Evolutionary conservation across 2,888 invertebrate species (phyloP).

Genomic region (Aethes cnicana): DNA sequence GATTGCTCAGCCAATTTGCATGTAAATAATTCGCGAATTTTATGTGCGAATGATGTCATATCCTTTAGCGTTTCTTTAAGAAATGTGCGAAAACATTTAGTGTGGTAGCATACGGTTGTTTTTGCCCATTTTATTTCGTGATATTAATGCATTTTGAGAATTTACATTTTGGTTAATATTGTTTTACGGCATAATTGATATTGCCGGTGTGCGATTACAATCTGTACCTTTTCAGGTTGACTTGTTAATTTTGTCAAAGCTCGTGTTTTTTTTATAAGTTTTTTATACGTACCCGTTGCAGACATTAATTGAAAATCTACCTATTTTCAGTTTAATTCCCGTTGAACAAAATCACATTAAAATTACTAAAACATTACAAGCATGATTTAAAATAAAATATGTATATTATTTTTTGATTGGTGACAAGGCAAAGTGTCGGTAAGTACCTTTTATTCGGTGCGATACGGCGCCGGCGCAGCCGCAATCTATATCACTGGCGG

Average conservation of each 20-base stretch:
- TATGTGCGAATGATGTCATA: conserved; percentile 66
- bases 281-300: no score
- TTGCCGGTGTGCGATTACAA: no score
- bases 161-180: conserved; percentile 7
- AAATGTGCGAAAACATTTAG: conserved; percentile 55
- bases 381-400: not conserved
- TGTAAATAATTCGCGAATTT: conserved; percentile 67
- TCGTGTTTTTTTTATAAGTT: no score
- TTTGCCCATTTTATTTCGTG: conserved; percentile 39
- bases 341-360: no score
- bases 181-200: conserved; percentile 3
- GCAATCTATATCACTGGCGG: conserved; percentile 48
- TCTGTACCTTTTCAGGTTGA: no score
- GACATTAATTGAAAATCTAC: no score
- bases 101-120: conserved; percentile 41
- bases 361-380: not conserved
- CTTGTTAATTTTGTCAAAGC: no score
- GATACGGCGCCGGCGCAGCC: conserved; percentile 40
- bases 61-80: conserved; percentile 51
- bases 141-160: conserved; percentile 19
- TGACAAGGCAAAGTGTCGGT: conserved; percentile 15
- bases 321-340: no score
- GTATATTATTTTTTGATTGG: conserved; percentile 2
- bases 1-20: conserved; percentile 71
- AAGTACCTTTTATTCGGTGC: conserved; percentile 12